Conservation (phyloP, 1,140 invertebrate species). For the Pachypsylla venusta region DNA sequence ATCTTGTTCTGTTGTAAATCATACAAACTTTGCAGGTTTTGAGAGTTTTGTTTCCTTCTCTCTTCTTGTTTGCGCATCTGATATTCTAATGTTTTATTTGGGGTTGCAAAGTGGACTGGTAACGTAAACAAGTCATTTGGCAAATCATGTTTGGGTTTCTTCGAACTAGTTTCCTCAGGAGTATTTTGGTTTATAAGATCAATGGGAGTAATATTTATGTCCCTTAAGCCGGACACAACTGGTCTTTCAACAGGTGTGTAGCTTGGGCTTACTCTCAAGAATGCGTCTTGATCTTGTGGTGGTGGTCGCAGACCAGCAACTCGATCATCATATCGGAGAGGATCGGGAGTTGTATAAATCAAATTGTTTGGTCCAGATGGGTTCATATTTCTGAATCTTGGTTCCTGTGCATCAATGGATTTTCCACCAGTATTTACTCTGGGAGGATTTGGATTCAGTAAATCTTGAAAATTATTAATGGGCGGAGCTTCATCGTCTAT, state of each 20-base stretch:
- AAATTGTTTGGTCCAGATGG: not conserved
- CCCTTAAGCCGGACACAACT: not conserved
- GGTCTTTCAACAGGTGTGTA: not conserved
- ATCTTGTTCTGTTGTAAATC: conserved; percentile 5
- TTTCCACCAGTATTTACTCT: not conserved
- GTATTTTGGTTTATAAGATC: not conserved
- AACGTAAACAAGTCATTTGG: conserved; percentile 1
- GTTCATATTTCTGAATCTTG: not conserved
- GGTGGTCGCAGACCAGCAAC: not conserved
- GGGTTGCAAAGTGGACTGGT: not conserved
- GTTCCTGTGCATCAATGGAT: not conserved
- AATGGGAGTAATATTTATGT: not conserved
- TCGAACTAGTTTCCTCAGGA: not conserved
- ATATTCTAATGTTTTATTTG: not conserved
- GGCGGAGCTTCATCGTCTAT: not conserved
- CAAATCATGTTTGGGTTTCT: not conserved
- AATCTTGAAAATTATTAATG: conserved; percentile 6
- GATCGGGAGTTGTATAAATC: conserved; percentile 3
- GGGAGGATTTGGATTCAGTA: not conserved
- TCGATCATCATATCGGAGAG: not conserved
- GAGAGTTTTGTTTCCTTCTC: not conserved
- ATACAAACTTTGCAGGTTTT: not conserved
- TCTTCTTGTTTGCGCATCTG: not conserved
- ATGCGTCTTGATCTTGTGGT: not conserved
- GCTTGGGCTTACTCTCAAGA: not conserved